Evolutionary conservation across 1,140 invertebrate genomes (phyloP).

Genomic region (Pemphigus obesinymphae): DNA sequence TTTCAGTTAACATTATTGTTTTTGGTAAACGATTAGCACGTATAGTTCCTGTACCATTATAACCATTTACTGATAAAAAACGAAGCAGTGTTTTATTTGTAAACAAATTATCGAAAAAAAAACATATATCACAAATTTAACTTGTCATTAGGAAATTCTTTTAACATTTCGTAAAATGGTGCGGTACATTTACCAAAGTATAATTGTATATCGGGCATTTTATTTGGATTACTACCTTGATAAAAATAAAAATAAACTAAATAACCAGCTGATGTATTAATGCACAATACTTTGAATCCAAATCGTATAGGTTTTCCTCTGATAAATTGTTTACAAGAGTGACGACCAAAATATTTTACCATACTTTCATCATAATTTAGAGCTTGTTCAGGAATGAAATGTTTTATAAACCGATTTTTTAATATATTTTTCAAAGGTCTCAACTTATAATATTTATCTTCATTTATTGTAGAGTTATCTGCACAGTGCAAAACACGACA

Average conservation of each 20-base stretch:
- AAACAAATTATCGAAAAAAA: too few species aligned
- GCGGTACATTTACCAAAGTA: background rate
- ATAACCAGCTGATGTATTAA: background rate
- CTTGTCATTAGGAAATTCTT: background rate
- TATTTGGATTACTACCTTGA: background rate
- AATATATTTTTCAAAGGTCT: background rate
- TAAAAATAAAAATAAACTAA: background rate
- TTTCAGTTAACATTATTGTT: too few species aligned
- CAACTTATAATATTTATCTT: too few species aligned
- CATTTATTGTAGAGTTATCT: background rate
- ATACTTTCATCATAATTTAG: background rate
- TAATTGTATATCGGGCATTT: background rate
- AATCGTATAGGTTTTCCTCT: background rate
- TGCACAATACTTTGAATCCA: background rate
- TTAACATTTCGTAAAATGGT: background rate
- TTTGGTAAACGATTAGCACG: too few species aligned
- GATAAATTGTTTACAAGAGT: background rate
- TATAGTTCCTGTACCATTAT: too few species aligned
- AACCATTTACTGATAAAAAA: too few species aligned
- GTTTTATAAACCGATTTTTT: background rate
- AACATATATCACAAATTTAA: background rate
- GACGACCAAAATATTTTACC: background rate
- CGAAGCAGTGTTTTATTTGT: too few species aligned
- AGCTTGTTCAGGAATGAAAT: background rate
- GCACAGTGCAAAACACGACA: background rate